Evolutionary conservation across 2,113 vertebrate genomes (phyloP).

Genomic region (Pedetes capensis): DNA sequence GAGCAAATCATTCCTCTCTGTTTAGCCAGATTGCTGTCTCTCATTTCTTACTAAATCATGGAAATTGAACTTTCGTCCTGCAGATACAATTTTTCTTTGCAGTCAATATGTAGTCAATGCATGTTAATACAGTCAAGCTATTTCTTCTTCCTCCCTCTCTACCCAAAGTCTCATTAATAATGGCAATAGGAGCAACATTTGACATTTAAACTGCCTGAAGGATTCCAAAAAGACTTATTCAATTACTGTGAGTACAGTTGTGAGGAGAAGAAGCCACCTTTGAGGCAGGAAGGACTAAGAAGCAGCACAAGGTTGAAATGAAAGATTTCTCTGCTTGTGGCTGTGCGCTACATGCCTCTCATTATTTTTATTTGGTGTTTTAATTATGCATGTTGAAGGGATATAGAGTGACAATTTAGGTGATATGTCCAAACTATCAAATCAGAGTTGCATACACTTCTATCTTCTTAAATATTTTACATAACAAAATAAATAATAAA

Average conservation of each 20-base stretch:
- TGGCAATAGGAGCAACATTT: slow-evolving; percentile 7
- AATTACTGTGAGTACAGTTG: slow-evolving; percentile 33
- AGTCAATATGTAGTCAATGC: slow-evolving; percentile 46
- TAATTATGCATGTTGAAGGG: too few relatives aligned
- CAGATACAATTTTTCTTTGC: slow-evolving; percentile 31
- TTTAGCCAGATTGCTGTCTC: slow-evolving; percentile 56
- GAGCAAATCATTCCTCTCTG: slow-evolving; percentile 56
- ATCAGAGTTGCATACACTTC: too few relatives aligned
- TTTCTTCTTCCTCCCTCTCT: background rate
- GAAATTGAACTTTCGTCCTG: slow-evolving; percentile 53
- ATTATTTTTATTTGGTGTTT: too few relatives aligned
- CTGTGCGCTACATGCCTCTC: background rate
- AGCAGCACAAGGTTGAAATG: background rate
- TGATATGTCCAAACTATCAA: too few relatives aligned
- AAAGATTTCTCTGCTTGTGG: background rate
- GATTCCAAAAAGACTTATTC: slow-evolving; percentile 42
- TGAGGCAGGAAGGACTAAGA: background rate
- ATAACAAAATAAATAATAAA: too few relatives aligned
- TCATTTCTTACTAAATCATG: slow-evolving; percentile 63
- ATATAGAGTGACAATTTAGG: too few relatives aligned
- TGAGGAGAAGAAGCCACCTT: slow-evolving; percentile 25
- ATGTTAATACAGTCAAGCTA: slow-evolving; percentile 47
- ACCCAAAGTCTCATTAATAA: slow-evolving; percentile 52
- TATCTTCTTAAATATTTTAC: too few relatives aligned
- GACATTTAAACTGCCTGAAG: slow-evolving; percentile 61